A percentile compares a stretch with the other conserved stretches of the same genome.
Evolutionary conservation across 2,113 vertebrate species (phyloP).

Genomic region (Xenopus tropicalis): DNA sequence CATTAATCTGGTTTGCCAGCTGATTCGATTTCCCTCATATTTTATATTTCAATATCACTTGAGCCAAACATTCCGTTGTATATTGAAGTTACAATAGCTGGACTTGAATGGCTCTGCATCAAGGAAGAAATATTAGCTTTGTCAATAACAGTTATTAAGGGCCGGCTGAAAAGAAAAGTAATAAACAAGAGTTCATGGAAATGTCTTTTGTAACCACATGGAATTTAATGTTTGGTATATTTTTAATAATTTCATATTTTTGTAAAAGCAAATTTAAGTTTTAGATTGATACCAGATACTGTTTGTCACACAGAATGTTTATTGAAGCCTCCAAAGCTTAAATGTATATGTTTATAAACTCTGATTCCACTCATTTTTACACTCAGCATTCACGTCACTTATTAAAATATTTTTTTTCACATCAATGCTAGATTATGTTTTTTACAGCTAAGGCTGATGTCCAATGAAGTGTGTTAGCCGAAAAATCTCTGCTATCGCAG

Average conservation of each 20-base stretch:
- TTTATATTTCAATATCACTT: constrained; percentile 42
- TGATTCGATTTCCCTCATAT: constrained; percentile 41
- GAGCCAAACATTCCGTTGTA: constrained; percentile 39
- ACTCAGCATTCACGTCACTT: no score
- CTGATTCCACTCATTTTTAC: no score
- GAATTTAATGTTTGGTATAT: constrained; percentile 41
- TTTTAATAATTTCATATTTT: constrained; percentile 42
- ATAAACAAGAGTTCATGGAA: constrained; percentile 40
- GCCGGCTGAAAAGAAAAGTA: constrained; percentile 40
- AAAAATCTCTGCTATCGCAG: no score
- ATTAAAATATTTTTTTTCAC: no score
- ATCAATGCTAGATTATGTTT: no score
- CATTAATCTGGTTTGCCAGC: constrained; percentile 35
- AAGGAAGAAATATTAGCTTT: constrained; percentile 39
- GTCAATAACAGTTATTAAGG: constrained; percentile 46
- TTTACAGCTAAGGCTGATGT: no score
- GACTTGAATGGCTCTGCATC: constrained; percentile 27
- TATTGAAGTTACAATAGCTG: constrained; percentile 42
- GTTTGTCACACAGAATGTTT: constrained; percentile 28
- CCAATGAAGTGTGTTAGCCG: no score
- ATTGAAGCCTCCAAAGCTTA: constrained; percentile 29
- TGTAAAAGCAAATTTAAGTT: neutral
- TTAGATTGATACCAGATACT: constrained; percentile 42
- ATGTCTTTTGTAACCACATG: constrained; percentile 38
- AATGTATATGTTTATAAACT: no score